Percentiles rank a stretch among this genome's conserved stretches.
phyloP scores from a whole-genome alignment of 2,888 invertebrate species.

The Acrobasis consociella region DNA sequence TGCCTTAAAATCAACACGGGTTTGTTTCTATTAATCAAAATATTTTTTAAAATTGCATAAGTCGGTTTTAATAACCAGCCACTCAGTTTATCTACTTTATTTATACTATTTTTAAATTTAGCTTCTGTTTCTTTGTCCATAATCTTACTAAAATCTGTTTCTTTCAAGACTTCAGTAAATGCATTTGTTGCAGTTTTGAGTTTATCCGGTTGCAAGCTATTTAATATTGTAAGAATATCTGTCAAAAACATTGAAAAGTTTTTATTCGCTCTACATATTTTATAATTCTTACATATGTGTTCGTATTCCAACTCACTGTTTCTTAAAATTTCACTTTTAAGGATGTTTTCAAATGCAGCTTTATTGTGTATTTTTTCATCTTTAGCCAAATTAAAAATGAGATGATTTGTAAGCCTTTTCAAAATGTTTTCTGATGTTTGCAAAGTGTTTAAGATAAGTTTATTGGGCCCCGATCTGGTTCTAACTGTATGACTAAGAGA shows the following conservation, averaged over 20 bases:
- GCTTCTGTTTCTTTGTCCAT: neutral
- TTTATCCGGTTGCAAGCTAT: neutral
- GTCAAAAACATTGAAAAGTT: slow-evolving; percentile 1
- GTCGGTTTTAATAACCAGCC: neutral
- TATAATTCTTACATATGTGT: slow-evolving; percentile 1
- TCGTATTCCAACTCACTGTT: neutral
- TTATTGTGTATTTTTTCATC: too few relatives aligned
- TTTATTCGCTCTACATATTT: neutral
- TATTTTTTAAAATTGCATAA: neutral
- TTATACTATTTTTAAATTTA: neutral
- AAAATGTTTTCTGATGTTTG: slow-evolving; percentile 4
- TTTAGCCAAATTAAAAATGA: neutral
- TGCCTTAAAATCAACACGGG: neutral
- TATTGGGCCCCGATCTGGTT: neutral
- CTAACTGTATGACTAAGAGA: neutral
- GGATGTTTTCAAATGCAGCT: neutral
- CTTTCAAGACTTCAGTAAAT: slow-evolving; percentile 2
- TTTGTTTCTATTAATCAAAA: slow-evolving; percentile 3
- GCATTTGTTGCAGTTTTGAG: neutral
- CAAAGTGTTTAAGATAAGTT: slow-evolving; percentile 1
- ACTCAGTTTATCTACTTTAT: neutral
- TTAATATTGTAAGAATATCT: neutral
- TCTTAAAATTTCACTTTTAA: neutral
- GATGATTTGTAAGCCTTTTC: neutral
- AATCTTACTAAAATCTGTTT: slow-evolving; percentile 5